These are phyloP conservation scores for Acipenser ruthenus DNA, from an alignment of 2,797 vertebrate species.

Conservation along the genomic window DNA sequence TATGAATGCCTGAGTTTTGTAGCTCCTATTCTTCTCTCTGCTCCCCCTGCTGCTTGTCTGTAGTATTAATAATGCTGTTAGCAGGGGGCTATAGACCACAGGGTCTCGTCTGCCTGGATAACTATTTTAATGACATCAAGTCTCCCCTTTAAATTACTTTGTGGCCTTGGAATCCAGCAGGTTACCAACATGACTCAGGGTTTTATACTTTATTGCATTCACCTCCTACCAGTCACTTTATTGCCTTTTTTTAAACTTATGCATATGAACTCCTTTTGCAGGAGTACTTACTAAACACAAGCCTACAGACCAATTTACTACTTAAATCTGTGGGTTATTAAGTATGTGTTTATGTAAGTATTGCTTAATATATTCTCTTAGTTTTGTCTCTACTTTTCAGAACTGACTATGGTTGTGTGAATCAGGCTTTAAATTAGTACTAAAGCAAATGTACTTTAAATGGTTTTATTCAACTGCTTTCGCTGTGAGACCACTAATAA, in stretches of 20 bases:
- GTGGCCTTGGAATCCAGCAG: conserved; percentile 73
- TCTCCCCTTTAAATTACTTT: conserved; percentile 69
- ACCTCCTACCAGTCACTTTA: conserved; percentile 73
- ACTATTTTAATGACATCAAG: conserved; percentile 68
- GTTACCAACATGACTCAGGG: conserved; percentile 65
- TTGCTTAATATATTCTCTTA: background rate
- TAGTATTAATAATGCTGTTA: conserved; percentile 84
- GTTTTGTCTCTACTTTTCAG: too few species aligned
- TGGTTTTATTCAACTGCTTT: too few species aligned
- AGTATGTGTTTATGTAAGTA: background rate
- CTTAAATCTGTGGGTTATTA: too few species aligned
- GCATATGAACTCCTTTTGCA: too few species aligned
- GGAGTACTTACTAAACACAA: too few species aligned
- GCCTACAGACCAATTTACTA: too few species aligned
- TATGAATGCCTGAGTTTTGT: conserved; percentile 32
- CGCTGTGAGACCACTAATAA: too few species aligned
- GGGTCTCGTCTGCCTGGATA: conserved; percentile 56
- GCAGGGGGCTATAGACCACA: conserved; percentile 60
- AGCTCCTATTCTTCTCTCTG: conserved; percentile 53
- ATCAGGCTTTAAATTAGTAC: too few species aligned
- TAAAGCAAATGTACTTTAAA: too few species aligned
- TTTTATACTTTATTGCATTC: conserved; percentile 65
- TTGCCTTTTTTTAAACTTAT: conserved; percentile 33
- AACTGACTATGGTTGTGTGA: too few species aligned
- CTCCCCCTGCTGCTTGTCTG: conserved; percentile 61